A percentile compares a stretch with the other conserved stretches of the same genome.
These are phyloP conservation scores for Phaonia tiefii DNA, from an alignment of 2,888 invertebrate genomes.

Conservation along the genomic window DNA sequence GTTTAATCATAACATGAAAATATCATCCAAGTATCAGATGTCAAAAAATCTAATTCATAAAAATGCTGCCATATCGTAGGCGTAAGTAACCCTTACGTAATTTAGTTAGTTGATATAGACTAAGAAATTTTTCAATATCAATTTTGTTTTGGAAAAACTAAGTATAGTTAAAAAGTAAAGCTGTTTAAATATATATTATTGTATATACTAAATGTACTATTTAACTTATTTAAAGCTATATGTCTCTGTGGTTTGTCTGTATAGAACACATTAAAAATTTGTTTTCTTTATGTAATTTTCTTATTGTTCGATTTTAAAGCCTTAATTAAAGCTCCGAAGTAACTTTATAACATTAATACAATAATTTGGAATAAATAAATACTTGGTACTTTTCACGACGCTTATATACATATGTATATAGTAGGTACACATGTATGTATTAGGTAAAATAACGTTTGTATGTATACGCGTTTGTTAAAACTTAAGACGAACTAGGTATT, in stretches of 20 bases:
- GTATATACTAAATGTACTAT: not conserved
- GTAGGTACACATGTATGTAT: too few species aligned
- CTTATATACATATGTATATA: not conserved
- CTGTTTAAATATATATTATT: too few species aligned
- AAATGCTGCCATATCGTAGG: too few species aligned
- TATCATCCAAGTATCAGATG: too few species aligned
- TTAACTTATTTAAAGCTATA: constrained; percentile 25
- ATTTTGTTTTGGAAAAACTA: too few species aligned
- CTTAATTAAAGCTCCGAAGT: not conserved
- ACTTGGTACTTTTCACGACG: not conserved
- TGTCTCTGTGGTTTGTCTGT: not conserved
- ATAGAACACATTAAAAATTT: constrained; percentile 29
- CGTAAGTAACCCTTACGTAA: too few species aligned
- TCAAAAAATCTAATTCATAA: too few species aligned
- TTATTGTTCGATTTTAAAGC: constrained; percentile 23
- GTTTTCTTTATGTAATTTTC: not conserved
- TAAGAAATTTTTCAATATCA: too few species aligned
- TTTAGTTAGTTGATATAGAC: too few species aligned
- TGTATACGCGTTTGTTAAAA: not conserved
- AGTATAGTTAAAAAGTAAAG: too few species aligned
- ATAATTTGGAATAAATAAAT: constrained; percentile 34
- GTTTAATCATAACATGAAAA: too few species aligned
- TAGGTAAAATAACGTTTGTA: not conserved
- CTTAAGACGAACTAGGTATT: constrained; percentile 10
- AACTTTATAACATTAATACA: not conserved